These are phyloP conservation scores for Perdita meconis DNA, from an alignment of 2,888 invertebrate species.

Conservation along the genomic window DNA sequence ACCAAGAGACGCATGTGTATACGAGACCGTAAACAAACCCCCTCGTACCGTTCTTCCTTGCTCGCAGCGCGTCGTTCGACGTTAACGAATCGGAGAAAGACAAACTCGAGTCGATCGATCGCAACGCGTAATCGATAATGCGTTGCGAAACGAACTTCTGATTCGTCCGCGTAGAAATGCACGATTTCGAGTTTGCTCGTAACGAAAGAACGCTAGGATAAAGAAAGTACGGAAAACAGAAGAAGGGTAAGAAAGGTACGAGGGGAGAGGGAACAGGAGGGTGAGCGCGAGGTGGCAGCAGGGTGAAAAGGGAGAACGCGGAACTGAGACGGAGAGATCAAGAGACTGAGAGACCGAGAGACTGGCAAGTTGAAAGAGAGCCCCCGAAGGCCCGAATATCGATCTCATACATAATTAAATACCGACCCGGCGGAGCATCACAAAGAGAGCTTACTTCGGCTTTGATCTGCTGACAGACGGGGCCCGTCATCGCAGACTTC, in stretches of 20 bases:
- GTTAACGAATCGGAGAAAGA: constrained; percentile 8
- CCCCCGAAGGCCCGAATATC: constrained; percentile 83
- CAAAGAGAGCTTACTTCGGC: constrained; percentile 83
- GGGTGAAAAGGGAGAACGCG: constrained; percentile 36
- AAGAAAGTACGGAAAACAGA: constrained; percentile 18
- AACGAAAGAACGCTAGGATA: constrained; percentile 43
- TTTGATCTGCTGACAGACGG: constrained; percentile 84
- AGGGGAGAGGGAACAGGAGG: constrained; percentile 1
- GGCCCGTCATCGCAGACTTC: constrained; percentile 83
- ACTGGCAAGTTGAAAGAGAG: constrained; percentile 61
- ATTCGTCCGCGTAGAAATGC: constrained; percentile 16
- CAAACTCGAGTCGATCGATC: constrained; percentile 6
- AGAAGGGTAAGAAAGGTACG: constrained; percentile 4
- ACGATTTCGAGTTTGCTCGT: constrained; percentile 50
- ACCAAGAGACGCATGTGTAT: constrained; percentile 11
- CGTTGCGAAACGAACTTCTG: background rate
- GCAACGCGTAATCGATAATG: background rate
- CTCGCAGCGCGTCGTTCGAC: background rate
- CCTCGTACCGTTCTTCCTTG: constrained; percentile 8
- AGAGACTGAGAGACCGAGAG: constrained; percentile 40
- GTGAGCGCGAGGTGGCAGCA: constrained; percentile 1
- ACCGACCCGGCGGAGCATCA: constrained; percentile 82
- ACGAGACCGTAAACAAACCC: constrained; percentile 24
- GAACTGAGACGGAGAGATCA: constrained; percentile 34
- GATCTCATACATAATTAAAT: constrained; percentile 84